Conservation (phyloP, 2,888 invertebrate species). For the Octodonta nipae region DNA sequence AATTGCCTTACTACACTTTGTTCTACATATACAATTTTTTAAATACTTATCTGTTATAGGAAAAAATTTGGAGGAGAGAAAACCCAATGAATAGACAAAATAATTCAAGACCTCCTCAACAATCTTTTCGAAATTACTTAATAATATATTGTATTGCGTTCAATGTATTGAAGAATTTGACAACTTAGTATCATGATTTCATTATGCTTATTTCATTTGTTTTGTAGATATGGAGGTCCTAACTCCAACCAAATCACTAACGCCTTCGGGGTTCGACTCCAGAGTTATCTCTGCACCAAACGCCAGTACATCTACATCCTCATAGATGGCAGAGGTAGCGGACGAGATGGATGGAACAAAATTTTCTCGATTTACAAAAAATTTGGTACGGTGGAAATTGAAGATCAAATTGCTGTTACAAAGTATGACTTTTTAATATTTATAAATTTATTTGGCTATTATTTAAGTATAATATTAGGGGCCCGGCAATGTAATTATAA, state of each 20-base stretch:
- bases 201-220: too few relatives aligned
- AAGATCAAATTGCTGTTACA: conserved; percentile 64
- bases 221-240: conserved; percentile 60
- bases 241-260: conserved; percentile 65
- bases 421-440: conserved; percentile 35
- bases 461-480: not conserved
- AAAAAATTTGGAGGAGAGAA: too few relatives aligned
- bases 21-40: too few relatives aligned
- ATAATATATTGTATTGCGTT: too few relatives aligned
- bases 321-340: conserved; percentile 77
- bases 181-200: too few relatives aligned
- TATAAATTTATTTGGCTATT: not conserved
- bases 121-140: too few relatives aligned
- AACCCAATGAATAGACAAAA: too few relatives aligned
- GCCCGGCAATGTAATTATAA: too few relatives aligned
- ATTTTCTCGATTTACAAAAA: conserved; percentile 64
- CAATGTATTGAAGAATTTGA: too few relatives aligned
- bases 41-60: too few relatives aligned
- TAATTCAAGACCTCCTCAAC: too few relatives aligned
- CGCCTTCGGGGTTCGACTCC: conserved; percentile 47
- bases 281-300: conserved; percentile 59
- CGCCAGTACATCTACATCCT: conserved; percentile 62
- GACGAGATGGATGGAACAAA: conserved; percentile 63
- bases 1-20: too few relatives aligned
- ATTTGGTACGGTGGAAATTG: conserved; percentile 73